Evolutionary conservation across 2,888 invertebrate genomes (phyloP).

Genomic region (Hypsopygia costalis): DNA sequence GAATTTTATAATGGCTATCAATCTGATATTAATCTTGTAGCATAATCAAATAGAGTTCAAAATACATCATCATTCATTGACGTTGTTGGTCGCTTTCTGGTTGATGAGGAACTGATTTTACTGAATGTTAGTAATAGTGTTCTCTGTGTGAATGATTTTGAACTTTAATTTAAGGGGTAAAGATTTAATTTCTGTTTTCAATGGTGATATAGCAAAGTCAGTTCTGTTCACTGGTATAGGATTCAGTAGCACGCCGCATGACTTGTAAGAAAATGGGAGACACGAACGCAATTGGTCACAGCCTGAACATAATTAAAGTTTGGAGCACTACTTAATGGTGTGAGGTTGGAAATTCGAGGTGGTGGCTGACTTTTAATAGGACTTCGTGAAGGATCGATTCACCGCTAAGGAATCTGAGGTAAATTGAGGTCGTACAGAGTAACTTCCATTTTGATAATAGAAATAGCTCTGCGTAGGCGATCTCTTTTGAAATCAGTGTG

Average conservation of each 20-base stretch:
- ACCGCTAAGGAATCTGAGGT: slow-evolving; percentile 62
- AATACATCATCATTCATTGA: slow-evolving; percentile 43
- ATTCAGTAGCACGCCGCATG: slow-evolving; percentile 79
- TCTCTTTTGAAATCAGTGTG: slow-evolving; percentile 9
- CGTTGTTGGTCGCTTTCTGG: slow-evolving; percentile 46
- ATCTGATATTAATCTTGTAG: slow-evolving; percentile 44
- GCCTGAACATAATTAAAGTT: slow-evolving; percentile 79
- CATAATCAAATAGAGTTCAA: slow-evolving; percentile 55
- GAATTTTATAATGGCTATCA: slow-evolving; percentile 33
- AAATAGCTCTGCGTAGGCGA: slow-evolving; percentile 23
- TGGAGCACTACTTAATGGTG: slow-evolving; percentile 77
- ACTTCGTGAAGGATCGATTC: slow-evolving; percentile 69
- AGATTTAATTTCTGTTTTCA: slow-evolving; percentile 32
- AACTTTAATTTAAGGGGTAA: slow-evolving; percentile 41
- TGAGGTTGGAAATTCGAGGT: slow-evolving; percentile 72
- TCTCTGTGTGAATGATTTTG: slow-evolving; percentile 36
- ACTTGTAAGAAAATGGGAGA: slow-evolving; percentile 74
- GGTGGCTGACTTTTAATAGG: slow-evolving; percentile 76
- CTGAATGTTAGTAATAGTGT: slow-evolving; percentile 41
- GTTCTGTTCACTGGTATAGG: slow-evolving; percentile 41
- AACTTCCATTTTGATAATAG: slow-evolving; percentile 26
- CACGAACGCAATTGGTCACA: slow-evolving; percentile 80
- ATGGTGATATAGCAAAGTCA: slow-evolving; percentile 23
- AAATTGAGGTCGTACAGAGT: slow-evolving; percentile 44
- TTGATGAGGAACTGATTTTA: slow-evolving; percentile 37